These are phyloP conservation scores for Drosophila atripex DNA, from an alignment of 2,888 invertebrate species.

Conservation along the genomic window DNA sequence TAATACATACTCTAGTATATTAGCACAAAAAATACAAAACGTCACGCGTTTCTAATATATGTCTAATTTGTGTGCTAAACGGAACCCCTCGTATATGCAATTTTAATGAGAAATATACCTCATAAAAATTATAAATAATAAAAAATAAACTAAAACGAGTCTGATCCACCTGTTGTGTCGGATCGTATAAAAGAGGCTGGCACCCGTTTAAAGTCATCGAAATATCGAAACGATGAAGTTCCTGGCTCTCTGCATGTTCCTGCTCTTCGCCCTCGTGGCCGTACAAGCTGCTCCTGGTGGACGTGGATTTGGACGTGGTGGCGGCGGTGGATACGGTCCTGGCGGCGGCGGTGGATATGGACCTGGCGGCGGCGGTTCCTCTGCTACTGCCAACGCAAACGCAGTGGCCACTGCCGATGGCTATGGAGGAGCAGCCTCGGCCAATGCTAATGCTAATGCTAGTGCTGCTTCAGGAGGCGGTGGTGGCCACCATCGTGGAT, in stretches of 20 bases:
- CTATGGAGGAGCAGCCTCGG: conserved; percentile 7
- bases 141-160: conserved; percentile 24
- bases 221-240: conserved; percentile 60
- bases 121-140: conserved; percentile 9
- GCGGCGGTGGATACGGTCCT: background rate
- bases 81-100: conserved; percentile 17
- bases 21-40: conserved; percentile 12
- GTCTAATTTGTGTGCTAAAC: conserved; percentile 40
- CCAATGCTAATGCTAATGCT: conserved; percentile 17
- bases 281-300: conserved; percentile 48
- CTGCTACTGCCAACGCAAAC: background rate
- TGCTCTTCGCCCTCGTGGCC: conserved; percentile 55
- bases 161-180: background rate
- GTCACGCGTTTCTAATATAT: conserved; percentile 23
- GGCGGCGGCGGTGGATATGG: background rate
- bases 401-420: background rate
- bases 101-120: conserved; percentile 9
- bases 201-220: conserved; percentile 38
- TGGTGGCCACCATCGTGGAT: background rate
- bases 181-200: conserved; percentile 32
- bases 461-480: conserved; percentile 1
- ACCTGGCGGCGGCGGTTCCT: background rate
- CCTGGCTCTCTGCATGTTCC: conserved; percentile 57
- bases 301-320: background rate
- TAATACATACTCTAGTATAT: conserved; percentile 11